Evolutionary conservation across 2,888 invertebrate genomes (phyloP).

Genomic region (Noctua fimbriata): DNA sequence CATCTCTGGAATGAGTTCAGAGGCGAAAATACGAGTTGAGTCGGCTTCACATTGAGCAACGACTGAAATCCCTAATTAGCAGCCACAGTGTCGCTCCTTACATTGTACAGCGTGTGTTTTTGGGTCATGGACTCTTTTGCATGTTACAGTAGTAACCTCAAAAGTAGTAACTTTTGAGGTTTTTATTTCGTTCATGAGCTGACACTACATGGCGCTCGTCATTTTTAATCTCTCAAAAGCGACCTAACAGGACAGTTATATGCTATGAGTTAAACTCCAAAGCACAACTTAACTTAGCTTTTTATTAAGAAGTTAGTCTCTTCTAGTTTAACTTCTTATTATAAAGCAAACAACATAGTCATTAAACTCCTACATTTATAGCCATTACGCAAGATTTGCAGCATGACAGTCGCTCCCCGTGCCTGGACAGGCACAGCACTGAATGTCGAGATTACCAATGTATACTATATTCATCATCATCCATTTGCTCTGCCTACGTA

Average conservation of each 20-base stretch:
- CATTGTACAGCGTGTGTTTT: slow-evolving; percentile 46
- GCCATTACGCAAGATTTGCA: not conserved
- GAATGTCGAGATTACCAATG: not conserved
- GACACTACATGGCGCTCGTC: slow-evolving; percentile 32
- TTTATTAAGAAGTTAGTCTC: too few species aligned
- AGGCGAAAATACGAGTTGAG: slow-evolving; percentile 29
- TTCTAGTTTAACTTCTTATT: not conserved
- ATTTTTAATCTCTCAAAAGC: slow-evolving; percentile 27
- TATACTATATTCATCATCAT: not conserved
- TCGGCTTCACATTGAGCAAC: slow-evolving; percentile 36
- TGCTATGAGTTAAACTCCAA: not conserved
- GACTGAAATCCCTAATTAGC: slow-evolving; percentile 60
- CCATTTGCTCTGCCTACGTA: slow-evolving; percentile 20
- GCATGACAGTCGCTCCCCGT: not conserved
- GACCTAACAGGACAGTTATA: not conserved
- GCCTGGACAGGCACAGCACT: not conserved
- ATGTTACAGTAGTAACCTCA: slow-evolving; percentile 2
- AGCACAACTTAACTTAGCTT: not conserved
- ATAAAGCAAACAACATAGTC: not conserved
- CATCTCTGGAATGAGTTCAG: slow-evolving; percentile 37
- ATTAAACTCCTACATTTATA: not conserved
- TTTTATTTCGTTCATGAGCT: slow-evolving; percentile 44
- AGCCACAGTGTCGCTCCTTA: slow-evolving; percentile 38
- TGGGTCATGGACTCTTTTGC: slow-evolving; percentile 41
- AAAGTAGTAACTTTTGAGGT: slow-evolving; percentile 6